Percentiles rank a stretch among this genome's conserved stretches.
Conservation (phyloP, 2,113 vertebrate genomes). For the Scolopax mira region DNA sequence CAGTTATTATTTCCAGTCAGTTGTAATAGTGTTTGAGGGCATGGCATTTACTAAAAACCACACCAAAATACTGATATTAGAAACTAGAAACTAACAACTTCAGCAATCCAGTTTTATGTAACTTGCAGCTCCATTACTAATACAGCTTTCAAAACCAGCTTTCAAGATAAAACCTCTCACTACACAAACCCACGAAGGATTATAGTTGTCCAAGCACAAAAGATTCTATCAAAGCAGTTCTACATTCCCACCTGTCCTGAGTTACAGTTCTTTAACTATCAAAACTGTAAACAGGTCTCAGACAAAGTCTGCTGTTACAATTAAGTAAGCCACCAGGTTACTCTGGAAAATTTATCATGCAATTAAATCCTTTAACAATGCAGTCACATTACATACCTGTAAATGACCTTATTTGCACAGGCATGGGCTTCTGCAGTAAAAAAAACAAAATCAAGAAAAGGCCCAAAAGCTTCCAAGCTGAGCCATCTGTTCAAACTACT, state of each 20-base stretch:
- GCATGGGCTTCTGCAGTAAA: neutral
- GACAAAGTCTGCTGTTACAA: neutral
- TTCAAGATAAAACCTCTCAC: neutral
- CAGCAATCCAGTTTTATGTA: neutral
- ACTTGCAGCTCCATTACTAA: neutral
- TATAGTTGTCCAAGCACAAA: neutral
- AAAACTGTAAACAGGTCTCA: neutral
- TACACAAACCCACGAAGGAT: neutral
- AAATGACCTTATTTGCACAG: neutral
- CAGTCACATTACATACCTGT: neutral
- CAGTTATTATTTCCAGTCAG: neutral
- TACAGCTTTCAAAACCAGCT: neutral
- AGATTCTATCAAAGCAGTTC: neutral
- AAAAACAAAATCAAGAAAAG: neutral
- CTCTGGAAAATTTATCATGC: neutral
- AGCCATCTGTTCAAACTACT: neutral
- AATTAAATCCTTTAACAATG: conserved; percentile 7
- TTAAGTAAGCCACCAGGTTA: neutral
- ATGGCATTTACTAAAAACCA: neutral
- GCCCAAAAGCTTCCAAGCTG: neutral
- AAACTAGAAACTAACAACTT: neutral
- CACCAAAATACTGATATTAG: neutral
- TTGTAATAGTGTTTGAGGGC: neutral
- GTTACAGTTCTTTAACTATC: neutral
- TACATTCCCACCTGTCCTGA: neutral